phyloP scores from a whole-genome alignment of 92 coral and sea anemone genomes.

The Palythoa grandiflora region DNA sequence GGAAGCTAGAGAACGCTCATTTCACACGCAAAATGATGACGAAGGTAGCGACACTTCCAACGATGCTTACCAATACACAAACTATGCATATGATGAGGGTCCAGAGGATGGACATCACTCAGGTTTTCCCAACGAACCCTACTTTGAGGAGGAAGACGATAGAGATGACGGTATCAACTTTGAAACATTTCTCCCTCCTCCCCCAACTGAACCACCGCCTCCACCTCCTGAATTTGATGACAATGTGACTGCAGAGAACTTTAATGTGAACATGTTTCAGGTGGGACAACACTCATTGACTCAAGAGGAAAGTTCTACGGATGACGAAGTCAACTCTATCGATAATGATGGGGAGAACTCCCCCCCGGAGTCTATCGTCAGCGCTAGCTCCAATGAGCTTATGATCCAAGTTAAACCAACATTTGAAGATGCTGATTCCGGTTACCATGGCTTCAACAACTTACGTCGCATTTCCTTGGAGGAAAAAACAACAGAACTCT shows the following conservation, averaged over 20 bases:
- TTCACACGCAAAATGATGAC: slow-evolving; percentile 68
- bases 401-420: slow-evolving; percentile 6
- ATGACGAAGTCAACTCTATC: background rate
- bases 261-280: slow-evolving; percentile 12
- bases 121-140: background rate
- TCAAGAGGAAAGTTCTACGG: background rate
- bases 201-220: slow-evolving; percentile 78
- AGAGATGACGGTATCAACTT: slow-evolving; percentile 30
- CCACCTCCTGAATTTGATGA: slow-evolving; percentile 68
- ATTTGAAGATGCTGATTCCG: slow-evolving; percentile 34
- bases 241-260: background rate
- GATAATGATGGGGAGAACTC: slow-evolving; percentile 14
- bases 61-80: slow-evolving; percentile 2
- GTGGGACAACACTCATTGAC: slow-evolving; percentile 16
- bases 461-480: slow-evolving; percentile 16
- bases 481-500: slow-evolving; percentile 38
- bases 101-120: slow-evolving; percentile 7
- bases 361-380: slow-evolving; percentile 17
- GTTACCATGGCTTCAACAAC: slow-evolving; percentile 31
- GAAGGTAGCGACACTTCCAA: slow-evolving; percentile 43
- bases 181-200: slow-evolving; percentile 75
- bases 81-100: slow-evolving; percentile 10
- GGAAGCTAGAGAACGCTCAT: slow-evolving; percentile 78
- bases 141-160: slow-evolving; percentile 26
- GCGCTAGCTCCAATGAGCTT: slow-evolving; percentile 21